Base-by-base conservation (phyloP, 2,797 vertebrate genomes). In the Emydoidea blandingii region DNA sequence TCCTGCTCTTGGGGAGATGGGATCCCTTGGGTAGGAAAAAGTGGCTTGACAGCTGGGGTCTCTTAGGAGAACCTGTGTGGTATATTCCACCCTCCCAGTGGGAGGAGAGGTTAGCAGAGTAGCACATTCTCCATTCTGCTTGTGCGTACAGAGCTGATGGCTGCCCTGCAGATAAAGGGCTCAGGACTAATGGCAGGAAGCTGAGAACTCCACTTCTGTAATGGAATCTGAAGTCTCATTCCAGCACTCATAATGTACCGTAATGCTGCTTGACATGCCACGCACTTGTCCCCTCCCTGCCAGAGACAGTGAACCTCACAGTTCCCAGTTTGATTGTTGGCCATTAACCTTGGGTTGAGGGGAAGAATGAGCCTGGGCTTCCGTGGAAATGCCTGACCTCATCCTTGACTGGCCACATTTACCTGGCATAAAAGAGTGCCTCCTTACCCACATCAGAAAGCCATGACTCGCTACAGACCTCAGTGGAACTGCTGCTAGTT, bases 221-320 rank as follows among this genome's bases (percentile, higher is more conserved):
- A 94, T 68, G 79, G 89, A 10, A 68, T 68, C 12, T 5, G 0
- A 83, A 52, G 62, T 83, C 90, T 92, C 94, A 90, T 94, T 92
- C 87, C 91, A 94, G 65, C n/a, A 84, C 23, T 82, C 23, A 47
- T 27, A 47, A 41, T 21, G 65, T 41, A 72, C 34, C 8, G 2
- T n/a, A 19, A 44, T 25, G 41, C 41, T 12, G 41, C 41, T 47
- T 44, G 41, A 44, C 25, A 11, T 37, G 16, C 34, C 18, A 47
- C 41, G 2, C 41, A 44, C 12, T 47, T 76, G 21, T 4, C 41
- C 41, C 41, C 72, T 27, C 34, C 25, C 5, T 12, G 68, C 23
- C 23, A 27, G 41, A 44, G 9, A 76, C 4, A 41, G 41, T 44
- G 21, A 5, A 14, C 41, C 41, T 76, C 37, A 23, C 14, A 8